phyloP scores from a whole-genome alignment of 92 coral and sea anemone genomes.

The Umimayanthus kanabou region DNA sequence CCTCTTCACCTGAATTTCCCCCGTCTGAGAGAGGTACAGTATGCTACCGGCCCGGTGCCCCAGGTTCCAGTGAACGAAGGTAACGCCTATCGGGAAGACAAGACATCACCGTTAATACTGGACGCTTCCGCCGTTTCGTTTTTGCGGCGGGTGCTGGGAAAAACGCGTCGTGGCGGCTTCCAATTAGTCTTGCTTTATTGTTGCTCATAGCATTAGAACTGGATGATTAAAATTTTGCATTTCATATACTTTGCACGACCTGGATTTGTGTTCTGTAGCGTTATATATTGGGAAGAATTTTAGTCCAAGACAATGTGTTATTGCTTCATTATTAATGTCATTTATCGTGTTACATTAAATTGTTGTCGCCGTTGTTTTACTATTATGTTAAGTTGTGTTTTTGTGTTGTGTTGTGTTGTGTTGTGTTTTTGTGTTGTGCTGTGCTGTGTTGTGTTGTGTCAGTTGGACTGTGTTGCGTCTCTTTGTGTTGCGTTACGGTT shows the following conservation, averaged over 20 bases:
- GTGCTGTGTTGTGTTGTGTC: background rate
- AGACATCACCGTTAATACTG: slow-evolving; percentile 26
- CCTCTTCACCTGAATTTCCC: slow-evolving; percentile 53
- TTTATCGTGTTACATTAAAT: background rate
- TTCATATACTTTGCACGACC: background rate
- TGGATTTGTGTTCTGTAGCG: background rate
- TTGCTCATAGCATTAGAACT: background rate
- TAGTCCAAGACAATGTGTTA: background rate
- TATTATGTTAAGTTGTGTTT: background rate
- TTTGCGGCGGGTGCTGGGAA: background rate
- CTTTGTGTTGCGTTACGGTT: background rate
- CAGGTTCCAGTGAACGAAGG: slow-evolving; percentile 44
- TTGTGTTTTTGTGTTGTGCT: background rate
- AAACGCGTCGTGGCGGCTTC: background rate
- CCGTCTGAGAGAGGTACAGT: slow-evolving; percentile 23
- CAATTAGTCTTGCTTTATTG: background rate
- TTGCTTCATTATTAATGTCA: background rate
- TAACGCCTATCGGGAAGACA: slow-evolving; percentile 20
- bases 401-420: background rate
- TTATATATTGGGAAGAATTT: background rate
- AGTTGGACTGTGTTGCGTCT: background rate
- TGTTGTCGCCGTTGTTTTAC: background rate
- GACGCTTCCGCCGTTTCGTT: background rate
- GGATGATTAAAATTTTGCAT: background rate
- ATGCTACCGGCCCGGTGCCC: slow-evolving; percentile 45